Conservation (phyloP, 2,888 invertebrate species). For the Mythimna albipuncta region DNA sequence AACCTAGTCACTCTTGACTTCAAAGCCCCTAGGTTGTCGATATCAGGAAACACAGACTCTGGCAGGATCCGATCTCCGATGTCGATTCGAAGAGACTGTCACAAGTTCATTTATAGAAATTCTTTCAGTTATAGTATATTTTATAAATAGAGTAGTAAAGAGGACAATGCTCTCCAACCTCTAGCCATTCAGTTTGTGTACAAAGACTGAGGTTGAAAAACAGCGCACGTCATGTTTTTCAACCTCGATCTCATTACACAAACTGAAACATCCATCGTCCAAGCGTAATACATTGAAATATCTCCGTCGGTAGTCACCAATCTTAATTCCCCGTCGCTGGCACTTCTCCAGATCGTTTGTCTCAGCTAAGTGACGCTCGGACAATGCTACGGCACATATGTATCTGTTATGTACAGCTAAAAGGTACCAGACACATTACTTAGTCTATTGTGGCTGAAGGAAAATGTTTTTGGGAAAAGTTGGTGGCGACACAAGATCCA, state of each 20-base stretch:
- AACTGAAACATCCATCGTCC: conserved; percentile 42
- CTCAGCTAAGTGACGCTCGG: conserved; percentile 64
- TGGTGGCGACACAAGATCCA: neutral
- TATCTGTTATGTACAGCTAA: conserved; percentile 49
- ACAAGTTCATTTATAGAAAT: neutral
- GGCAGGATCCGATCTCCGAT: too few species aligned
- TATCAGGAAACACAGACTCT: too few species aligned
- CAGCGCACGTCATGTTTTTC: conserved; percentile 1
- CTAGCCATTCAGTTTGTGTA: neutral
- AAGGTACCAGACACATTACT: conserved; percentile 52
- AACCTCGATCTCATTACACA: conserved; percentile 19
- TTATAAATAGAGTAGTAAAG: neutral
- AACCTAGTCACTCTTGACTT: too few species aligned
- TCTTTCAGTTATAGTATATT: neutral
- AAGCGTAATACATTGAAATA: conserved; percentile 56
- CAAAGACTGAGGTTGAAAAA: neutral
- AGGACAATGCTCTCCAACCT: conserved; percentile 2
- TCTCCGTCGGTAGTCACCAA: conserved; percentile 57
- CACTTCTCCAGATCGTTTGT: conserved; percentile 63
- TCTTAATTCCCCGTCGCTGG: conserved; percentile 64
- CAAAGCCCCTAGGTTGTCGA: too few species aligned
- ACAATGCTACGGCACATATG: conserved; percentile 57
- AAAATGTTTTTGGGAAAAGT: conserved; percentile 27
- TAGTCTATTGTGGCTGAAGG: conserved; percentile 24
- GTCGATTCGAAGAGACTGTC: neutral